Percentiles rank a stretch among this genome's conserved stretches.
Evolutionary conservation across 2,888 invertebrate genomes (phyloP).

Genomic region (Polyommatus icarus): DNA sequence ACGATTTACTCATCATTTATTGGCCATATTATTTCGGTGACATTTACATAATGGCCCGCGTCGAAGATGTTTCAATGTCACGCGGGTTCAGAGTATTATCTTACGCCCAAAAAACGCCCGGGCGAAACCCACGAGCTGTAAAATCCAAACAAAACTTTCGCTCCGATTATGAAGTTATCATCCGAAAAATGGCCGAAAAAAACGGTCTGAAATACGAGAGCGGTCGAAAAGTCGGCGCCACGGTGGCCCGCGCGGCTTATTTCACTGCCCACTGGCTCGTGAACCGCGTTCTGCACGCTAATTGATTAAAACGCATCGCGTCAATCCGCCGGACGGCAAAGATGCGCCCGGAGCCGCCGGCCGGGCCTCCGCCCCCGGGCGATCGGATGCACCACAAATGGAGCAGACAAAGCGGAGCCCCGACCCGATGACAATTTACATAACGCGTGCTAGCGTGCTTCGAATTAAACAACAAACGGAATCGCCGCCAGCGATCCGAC

Average conservation of each 20-base stretch:
- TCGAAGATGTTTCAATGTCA: slow-evolving; percentile 11
- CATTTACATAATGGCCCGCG: neutral
- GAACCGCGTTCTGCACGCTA: slow-evolving; percentile 67
- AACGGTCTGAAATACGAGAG: slow-evolving; percentile 68
- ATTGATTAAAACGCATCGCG: slow-evolving; percentile 79
- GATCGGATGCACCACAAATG: slow-evolving; percentile 40
- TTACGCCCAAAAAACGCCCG: slow-evolving; percentile 28
- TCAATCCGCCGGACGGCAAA: slow-evolving; percentile 63
- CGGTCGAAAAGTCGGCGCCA: slow-evolving; percentile 57
- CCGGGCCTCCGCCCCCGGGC: slow-evolving; percentile 39
- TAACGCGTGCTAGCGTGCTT: slow-evolving; percentile 34
- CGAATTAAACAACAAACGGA: slow-evolving; percentile 36
- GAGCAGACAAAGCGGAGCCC: slow-evolving; percentile 29
- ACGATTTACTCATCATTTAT: slow-evolving; percentile 10
- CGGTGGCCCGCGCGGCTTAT: slow-evolving; percentile 68
- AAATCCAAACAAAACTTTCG: slow-evolving; percentile 50
- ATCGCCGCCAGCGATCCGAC: slow-evolving; percentile 39
- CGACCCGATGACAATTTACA: neutral
- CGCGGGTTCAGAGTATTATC: slow-evolving; percentile 9
- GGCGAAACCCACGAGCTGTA: slow-evolving; percentile 42
- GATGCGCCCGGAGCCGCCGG: slow-evolving; percentile 47
- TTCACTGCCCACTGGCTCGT: slow-evolving; percentile 74
- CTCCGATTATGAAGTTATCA: slow-evolving; percentile 62
- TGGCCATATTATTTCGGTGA: neutral
- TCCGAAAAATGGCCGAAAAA: slow-evolving; percentile 47